phyloP scores from a whole-genome alignment of 2,113 vertebrate species.

The Plestiodon gilberti region DNA sequence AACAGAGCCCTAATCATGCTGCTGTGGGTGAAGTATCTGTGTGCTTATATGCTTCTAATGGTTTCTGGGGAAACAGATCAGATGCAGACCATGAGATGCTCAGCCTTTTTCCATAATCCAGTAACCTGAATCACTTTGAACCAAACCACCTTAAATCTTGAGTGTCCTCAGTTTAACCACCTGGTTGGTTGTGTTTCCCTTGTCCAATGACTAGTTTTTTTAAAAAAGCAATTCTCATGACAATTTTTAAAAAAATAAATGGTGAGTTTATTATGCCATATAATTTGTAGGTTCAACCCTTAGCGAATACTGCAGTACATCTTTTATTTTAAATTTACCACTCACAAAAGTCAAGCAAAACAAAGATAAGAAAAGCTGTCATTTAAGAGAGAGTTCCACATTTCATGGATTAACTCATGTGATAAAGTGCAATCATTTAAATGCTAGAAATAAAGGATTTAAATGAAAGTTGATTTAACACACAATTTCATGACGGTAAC shows the following conservation, averaged over 20 bases:
- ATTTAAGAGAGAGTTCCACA: constrained; percentile 12
- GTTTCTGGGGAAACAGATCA: too few species aligned
- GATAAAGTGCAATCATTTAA: constrained; percentile 7
- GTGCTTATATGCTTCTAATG: too few species aligned
- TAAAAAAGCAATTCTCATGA: neutral
- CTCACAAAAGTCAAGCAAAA: constrained; percentile 41
- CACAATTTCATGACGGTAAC: constrained; percentile 28
- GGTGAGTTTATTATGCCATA: constrained; percentile 3
- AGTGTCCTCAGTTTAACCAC: neutral
- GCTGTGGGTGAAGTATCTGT: too few species aligned
- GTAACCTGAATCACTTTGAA: neutral
- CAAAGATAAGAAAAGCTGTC: constrained; percentile 16
- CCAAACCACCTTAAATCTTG: neutral
- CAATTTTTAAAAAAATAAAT: neutral
- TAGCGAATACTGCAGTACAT: constrained; percentile 47
- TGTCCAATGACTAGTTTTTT: neutral
- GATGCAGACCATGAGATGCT: neutral
- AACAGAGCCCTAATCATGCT: too few species aligned
- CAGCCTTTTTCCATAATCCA: neutral
- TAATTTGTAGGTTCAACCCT: constrained; percentile 35
- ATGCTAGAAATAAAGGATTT: constrained; percentile 16
- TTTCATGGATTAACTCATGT: neutral
- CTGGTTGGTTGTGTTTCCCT: neutral
- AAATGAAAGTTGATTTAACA: constrained; percentile 37
- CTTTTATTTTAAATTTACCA: neutral